These are phyloP conservation scores for Paramuricea clavata DNA, from an alignment of 92 coral and sea anemone species.

Conservation along the genomic window DNA sequence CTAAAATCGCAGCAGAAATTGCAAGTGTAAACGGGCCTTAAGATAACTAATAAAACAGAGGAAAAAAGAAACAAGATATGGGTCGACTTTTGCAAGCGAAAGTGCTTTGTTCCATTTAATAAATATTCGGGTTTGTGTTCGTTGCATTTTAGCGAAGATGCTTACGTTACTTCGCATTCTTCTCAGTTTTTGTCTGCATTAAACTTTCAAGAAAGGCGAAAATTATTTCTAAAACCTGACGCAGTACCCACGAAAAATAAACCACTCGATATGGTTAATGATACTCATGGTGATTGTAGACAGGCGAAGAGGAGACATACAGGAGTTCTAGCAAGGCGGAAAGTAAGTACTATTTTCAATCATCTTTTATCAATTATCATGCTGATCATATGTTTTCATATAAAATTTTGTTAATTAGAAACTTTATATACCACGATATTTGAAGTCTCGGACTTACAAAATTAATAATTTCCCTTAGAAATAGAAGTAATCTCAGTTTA, in stretches of 20 bases:
- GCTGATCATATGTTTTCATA: too few species aligned
- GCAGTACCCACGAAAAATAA: constrained; percentile 23
- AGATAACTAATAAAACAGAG: not conserved
- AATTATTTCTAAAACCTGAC: constrained; percentile 7
- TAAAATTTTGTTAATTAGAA: too few species aligned
- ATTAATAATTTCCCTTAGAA: too few species aligned
- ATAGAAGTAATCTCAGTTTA: too few species aligned
- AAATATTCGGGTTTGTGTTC: constrained; percentile 10
- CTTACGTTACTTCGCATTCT: not conserved
- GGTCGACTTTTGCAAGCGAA: constrained; percentile 20
- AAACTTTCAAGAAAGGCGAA: constrained; percentile 3
- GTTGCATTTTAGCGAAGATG: not conserved
- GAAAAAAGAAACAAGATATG: not conserved
- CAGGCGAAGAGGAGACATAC: not conserved
- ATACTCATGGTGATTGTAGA: not conserved
- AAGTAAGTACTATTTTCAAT: constrained; percentile 3
- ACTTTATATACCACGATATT: too few species aligned
- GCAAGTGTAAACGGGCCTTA: too few species aligned
- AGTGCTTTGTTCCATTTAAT: not conserved
- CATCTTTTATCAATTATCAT: not conserved
- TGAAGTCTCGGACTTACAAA: too few species aligned
- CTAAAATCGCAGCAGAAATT: too few species aligned
- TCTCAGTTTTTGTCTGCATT: not conserved
- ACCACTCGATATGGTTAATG: not conserved
- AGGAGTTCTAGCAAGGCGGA: not conserved